These are phyloP conservation scores for Perithous albicinctus DNA, from an alignment of 2,888 invertebrate species.

Conservation along the genomic window DNA sequence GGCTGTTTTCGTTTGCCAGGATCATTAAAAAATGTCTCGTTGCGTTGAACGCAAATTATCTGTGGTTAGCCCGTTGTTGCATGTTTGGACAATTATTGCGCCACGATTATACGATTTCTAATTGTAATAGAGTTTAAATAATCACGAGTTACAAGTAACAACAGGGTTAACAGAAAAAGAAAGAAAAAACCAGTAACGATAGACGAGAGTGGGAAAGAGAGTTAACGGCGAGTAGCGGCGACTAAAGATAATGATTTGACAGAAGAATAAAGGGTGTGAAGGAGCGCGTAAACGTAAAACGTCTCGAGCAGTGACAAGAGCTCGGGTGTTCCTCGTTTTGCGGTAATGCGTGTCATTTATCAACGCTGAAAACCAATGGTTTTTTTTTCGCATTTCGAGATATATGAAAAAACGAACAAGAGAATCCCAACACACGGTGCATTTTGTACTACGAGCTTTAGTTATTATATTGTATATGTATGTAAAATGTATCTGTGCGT, in stretches of 20 bases:
- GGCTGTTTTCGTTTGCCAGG: neutral
- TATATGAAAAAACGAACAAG: slow-evolving; percentile 12
- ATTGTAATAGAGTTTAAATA: slow-evolving; percentile 38
- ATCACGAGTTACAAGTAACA: slow-evolving; percentile 20
- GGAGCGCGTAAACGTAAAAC: slow-evolving; percentile 37
- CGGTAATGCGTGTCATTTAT: slow-evolving; percentile 45
- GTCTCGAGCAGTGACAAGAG: slow-evolving; percentile 40
- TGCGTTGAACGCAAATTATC: slow-evolving; percentile 47
- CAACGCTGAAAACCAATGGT: slow-evolving; percentile 28
- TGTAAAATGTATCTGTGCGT: slow-evolving; percentile 68
- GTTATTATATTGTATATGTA: slow-evolving; percentile 68
- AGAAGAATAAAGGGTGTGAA: slow-evolving; percentile 38
- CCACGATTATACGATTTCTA: slow-evolving; percentile 35
- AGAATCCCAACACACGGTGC: slow-evolving; percentile 60
- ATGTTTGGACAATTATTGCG: slow-evolving; percentile 36
- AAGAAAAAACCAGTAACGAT: neutral
- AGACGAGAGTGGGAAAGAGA: neutral
- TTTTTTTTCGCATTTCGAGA: slow-evolving; percentile 33
- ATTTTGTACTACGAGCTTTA: slow-evolving; percentile 73
- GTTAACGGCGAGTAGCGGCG: neutral
- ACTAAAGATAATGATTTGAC: slow-evolving; percentile 28
- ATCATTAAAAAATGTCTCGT: slow-evolving; percentile 44
- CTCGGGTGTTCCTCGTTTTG: slow-evolving; percentile 14
- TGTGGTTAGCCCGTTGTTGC: slow-evolving; percentile 35
- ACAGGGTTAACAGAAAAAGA: neutral